Conservation (phyloP, 2,888 invertebrate genomes). For the Drosophila quinaria region DNA sequence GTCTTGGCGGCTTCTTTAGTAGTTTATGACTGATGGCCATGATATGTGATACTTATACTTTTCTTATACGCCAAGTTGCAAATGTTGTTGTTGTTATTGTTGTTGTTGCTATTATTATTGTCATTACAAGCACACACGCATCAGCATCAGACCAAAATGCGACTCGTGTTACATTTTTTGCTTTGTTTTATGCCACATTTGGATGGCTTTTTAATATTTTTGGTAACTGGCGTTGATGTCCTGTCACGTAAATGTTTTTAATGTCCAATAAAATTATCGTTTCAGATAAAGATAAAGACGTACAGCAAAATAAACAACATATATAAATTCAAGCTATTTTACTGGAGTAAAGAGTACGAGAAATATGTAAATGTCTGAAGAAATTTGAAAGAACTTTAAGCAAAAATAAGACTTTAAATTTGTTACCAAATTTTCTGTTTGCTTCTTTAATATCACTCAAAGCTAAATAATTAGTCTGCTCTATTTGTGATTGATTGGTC, state of each 20-base stretch:
- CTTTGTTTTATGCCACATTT: slow-evolving; percentile 62
- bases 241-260: slow-evolving; percentile 75
- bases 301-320: slow-evolving; percentile 31
- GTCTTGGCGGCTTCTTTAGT: slow-evolving; percentile 33
- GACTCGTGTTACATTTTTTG: slow-evolving; percentile 45
- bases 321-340: slow-evolving; percentile 13
- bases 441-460: not conserved
- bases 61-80: slow-evolving; percentile 44
- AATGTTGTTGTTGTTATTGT: slow-evolving; percentile 20
- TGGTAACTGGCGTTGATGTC: slow-evolving; percentile 53
- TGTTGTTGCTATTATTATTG: slow-evolving; percentile 36
- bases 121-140: slow-evolving; percentile 64
- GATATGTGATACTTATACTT: slow-evolving; percentile 71
- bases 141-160: slow-evolving; percentile 39
- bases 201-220: slow-evolving; percentile 75
- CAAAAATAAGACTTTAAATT: not conserved
- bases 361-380: slow-evolving; percentile 22
- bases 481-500: not conserved
- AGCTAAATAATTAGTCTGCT: not conserved
- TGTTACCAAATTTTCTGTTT: not conserved
- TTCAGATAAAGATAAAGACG: slow-evolving; percentile 67
- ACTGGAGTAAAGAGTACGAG: not conserved
- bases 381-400: slow-evolving; percentile 5
- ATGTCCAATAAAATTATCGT: slow-evolving; percentile 75
- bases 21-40: slow-evolving; percentile 77